Conservation (phyloP, 2,888 invertebrate species). For the Meloe dianella region DNA sequence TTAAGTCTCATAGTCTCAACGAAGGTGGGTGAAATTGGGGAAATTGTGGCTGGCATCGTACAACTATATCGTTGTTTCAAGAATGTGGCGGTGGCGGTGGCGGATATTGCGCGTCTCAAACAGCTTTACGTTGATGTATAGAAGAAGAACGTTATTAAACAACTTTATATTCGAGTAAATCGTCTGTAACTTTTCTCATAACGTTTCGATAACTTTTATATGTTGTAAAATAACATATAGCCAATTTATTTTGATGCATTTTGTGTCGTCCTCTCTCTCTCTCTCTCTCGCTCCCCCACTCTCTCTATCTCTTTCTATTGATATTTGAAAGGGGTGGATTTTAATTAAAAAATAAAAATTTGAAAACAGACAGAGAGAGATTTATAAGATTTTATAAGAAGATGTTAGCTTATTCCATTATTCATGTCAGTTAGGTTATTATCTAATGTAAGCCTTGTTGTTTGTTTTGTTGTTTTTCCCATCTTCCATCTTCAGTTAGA, state of each 20-base stretch:
- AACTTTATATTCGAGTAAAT: slow-evolving; percentile 45
- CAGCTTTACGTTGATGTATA: slow-evolving; percentile 29
- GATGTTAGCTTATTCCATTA: neutral
- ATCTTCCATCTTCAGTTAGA: too few species aligned
- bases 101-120: slow-evolving; percentile 41
- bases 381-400: neutral
- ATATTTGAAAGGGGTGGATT: too few species aligned
- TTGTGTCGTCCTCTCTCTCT: neutral
- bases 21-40: neutral
- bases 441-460: neutral
- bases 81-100: slow-evolving; percentile 16
- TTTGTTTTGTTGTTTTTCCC: neutral
- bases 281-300: neutral
- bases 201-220: slow-evolving; percentile 33
- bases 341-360: too few species aligned
- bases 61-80: slow-evolving; percentile 7
- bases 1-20: slow-evolving; percentile 31
- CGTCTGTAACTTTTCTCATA: slow-evolving; percentile 42
- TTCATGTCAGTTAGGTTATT: neutral
- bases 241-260: neutral
- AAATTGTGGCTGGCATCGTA: slow-evolving; percentile 13
- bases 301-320: neutral
- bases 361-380: too few species aligned
- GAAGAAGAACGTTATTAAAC: slow-evolving; percentile 44
- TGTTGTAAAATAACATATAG: slow-evolving; percentile 2